These are phyloP conservation scores for Parazoanthus atlanticus DNA, from an alignment of 92 coral and sea anemone species.

Conservation along the genomic window DNA sequence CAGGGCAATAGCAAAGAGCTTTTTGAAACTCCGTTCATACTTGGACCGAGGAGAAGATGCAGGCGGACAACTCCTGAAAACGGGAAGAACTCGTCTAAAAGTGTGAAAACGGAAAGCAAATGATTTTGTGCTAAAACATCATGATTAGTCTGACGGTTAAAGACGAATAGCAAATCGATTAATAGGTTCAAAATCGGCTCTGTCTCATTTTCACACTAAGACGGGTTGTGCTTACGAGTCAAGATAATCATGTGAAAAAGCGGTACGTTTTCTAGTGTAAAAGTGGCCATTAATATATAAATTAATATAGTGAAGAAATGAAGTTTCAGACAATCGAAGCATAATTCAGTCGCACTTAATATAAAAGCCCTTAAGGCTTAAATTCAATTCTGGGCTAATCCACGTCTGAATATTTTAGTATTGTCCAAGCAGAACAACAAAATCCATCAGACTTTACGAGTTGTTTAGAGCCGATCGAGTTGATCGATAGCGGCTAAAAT, in stretches of 20 bases:
- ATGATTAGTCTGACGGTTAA: too few species aligned
- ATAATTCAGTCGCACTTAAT: not conserved
- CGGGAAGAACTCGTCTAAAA: not conserved
- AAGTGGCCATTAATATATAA: not conserved
- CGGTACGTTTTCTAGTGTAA: not conserved
- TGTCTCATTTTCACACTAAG: not conserved
- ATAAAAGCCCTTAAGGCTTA: not conserved
- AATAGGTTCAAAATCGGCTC: not conserved
- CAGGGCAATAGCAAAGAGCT: not conserved
- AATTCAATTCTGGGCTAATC: too few species aligned
- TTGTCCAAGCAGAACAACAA: not conserved
- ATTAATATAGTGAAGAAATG: not conserved
- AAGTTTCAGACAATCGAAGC: not conserved
- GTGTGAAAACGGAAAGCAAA: not conserved
- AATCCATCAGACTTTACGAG: not conserved
- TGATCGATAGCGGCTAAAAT: too few species aligned
- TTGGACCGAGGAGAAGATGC: not conserved
- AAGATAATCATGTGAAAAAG: not conserved
- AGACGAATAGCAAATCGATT: not conserved
- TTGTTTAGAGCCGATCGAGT: not conserved
- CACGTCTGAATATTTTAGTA: not conserved
- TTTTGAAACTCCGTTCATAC: not conserved
- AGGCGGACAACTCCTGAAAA: too few species aligned
- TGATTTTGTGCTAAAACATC: not conserved
- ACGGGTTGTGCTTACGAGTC: not conserved